These are phyloP conservation scores for Podabrus alpinus DNA, from an alignment of 2,888 invertebrate genomes.

Conservation along the genomic window DNA sequence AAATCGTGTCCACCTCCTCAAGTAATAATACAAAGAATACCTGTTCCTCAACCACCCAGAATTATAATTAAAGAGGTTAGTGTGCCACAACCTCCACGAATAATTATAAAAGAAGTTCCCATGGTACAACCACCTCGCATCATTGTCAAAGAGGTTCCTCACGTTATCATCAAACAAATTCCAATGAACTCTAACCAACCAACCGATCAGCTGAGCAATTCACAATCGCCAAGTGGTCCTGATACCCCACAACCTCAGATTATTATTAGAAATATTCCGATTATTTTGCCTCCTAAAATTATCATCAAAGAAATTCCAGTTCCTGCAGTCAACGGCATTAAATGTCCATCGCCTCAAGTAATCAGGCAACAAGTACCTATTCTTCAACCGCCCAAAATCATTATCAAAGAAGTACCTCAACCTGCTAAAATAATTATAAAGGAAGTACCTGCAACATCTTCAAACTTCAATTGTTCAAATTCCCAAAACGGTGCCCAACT, in stretches of 20 bases:
- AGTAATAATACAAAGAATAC: neutral
- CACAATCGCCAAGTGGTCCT: neutral
- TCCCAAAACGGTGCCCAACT: neutral
- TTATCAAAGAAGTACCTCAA: neutral
- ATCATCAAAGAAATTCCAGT: neutral
- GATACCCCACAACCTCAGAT: neutral
- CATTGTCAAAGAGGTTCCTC: slow-evolving; percentile 1
- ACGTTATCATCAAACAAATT: slow-evolving; percentile 1
- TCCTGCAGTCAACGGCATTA: neutral
- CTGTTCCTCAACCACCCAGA: slow-evolving; percentile 9
- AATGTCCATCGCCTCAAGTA: neutral
- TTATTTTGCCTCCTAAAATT: neutral
- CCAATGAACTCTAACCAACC: neutral
- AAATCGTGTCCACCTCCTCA: neutral
- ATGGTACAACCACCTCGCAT: slow-evolving; percentile 5
- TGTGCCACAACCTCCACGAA: slow-evolving; percentile 6
- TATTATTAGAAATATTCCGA: neutral
- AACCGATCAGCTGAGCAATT: neutral
- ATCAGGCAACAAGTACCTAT: neutral
- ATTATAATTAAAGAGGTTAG: slow-evolving; percentile 9
- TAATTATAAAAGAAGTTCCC: slow-evolving; percentile 5
- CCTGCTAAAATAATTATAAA: neutral
- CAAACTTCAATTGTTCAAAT: neutral
- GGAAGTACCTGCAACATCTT: neutral
- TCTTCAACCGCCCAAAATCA: neutral